Base-by-base conservation (phyloP, 1,140 invertebrate species). In the Ostrea denselamellosa region DNA sequence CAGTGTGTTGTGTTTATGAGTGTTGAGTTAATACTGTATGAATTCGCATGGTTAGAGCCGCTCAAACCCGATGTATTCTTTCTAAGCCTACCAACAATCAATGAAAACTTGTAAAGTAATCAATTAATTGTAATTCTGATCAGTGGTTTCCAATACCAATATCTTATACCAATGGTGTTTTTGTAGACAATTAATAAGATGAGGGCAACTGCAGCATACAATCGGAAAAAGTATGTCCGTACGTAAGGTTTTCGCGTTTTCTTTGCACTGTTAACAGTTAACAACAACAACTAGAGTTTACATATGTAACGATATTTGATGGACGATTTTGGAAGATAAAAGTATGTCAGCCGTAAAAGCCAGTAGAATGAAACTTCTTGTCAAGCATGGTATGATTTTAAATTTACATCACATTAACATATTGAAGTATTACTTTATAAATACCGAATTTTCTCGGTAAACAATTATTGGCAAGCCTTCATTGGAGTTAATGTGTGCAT, bases 401-500 rank as follows among this genome's bases (percentile, higher is more conserved):
- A 5, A 25, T 14, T 14, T 12, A n/a, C 14, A 34, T 25, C 28
- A 17, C 28, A 34, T 62, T 62, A 14, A 2, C 2, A 62, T 58
- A n/a, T 17, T 19, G 8, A 58, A 17, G 10, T 14, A 19, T 58
- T n/a, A 62, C 3, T 62, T 62, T 62, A 62, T 7, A 0, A 12
- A 28, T 77, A 28, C 68, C 68, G 68, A 77, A 77, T 77, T 77
- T 77, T 77, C 68, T 77, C 68, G 17, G 17, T 62, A 62, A 62
- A n/a, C 56, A 3, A 0, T 7, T 19, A 62, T 56, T 12, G 54
- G 54, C 54, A 0, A 19, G 8, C n/a, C n/a, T 62, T 62, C 56
- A 62, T 12, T 14, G 4, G 14, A n/a, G n/a, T 19, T n/a, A 62
- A 62, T 62, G 56, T 62, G n/a, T n/a, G n/a, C n/a, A 44, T 44